Evolutionary conservation across 35 echinoderm and acorn worm species (phyloP).

Genomic region (Ophiothrix spiculata): DNA sequence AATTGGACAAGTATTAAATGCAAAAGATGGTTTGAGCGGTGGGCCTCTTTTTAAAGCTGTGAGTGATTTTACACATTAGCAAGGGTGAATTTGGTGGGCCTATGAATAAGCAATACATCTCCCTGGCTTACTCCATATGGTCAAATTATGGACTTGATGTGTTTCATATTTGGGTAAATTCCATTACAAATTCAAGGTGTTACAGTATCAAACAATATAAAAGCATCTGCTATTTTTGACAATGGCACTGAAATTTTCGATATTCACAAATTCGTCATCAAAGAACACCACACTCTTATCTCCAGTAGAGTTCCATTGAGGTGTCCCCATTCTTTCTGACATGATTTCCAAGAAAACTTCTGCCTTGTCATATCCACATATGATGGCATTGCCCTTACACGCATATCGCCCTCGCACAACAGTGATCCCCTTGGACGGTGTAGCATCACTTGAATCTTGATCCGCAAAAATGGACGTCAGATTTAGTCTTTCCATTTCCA

Average conservation of each 20-base stretch:
- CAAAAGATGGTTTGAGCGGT: too few species aligned
- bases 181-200: too few species aligned
- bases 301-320: neutral
- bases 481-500: neutral
- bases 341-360: neutral
- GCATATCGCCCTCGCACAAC: neutral
- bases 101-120: too few species aligned
- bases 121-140: too few species aligned
- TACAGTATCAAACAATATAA: neutral
- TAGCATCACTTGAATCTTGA: neutral
- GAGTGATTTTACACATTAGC: too few species aligned
- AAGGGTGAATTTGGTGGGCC: too few species aligned
- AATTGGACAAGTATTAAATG: too few species aligned
- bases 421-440: neutral
- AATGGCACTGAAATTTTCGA: neutral
- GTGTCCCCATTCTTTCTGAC: neutral
- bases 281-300: neutral
- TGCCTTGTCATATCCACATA: neutral
- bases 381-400: neutral
- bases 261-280: neutral
- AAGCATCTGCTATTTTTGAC: neutral
- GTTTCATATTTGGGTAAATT: too few species aligned
- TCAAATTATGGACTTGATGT: too few species aligned
- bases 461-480: neutral
- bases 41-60: too few species aligned